Conservation (phyloP, 2,797 vertebrate genomes). For the Tiaroga cobitis region DNA sequence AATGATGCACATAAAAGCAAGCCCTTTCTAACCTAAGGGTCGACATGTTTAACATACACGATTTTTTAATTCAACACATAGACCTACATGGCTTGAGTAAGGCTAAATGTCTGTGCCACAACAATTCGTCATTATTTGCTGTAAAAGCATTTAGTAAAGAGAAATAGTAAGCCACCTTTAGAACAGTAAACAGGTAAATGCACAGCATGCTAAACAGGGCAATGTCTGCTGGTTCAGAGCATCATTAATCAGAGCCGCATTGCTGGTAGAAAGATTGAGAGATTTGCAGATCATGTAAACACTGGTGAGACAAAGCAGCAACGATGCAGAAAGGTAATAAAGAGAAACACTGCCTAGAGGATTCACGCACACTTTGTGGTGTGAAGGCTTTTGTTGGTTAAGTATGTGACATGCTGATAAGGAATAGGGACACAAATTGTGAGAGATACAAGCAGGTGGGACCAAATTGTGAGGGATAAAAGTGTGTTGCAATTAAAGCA, state of each 20-base stretch:
- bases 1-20: conserved; percentile 64
- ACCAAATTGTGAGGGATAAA: conserved; percentile 34
- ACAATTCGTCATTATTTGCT: conserved; percentile 58
- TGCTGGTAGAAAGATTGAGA: conserved; percentile 54
- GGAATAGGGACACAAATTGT: conserved; percentile 51
- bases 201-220: conserved; percentile 49
- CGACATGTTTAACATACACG: neutral
- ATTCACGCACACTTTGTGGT: conserved; percentile 38
- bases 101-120: neutral
- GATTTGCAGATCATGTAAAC: conserved; percentile 52
- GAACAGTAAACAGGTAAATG: conserved; percentile 35
- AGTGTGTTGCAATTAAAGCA: conserved; percentile 67
- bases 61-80: neutral
- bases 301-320: conserved; percentile 34
- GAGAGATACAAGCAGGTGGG: conserved; percentile 60
- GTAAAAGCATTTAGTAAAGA: conserved; percentile 1
- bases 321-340: conserved; percentile 43
- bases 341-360: conserved; percentile 51
- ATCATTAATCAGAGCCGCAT: conserved; percentile 54
- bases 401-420: conserved; percentile 68
- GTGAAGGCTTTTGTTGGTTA: conserved; percentile 61
- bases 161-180: conserved; percentile 44
- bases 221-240: conserved; percentile 51
- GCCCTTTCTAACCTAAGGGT: conserved; percentile 52
- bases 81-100: conserved; percentile 42